Evolutionary conservation across 1,140 invertebrate genomes (phyloP).

Genomic region (Chrysoperla carnea): DNA sequence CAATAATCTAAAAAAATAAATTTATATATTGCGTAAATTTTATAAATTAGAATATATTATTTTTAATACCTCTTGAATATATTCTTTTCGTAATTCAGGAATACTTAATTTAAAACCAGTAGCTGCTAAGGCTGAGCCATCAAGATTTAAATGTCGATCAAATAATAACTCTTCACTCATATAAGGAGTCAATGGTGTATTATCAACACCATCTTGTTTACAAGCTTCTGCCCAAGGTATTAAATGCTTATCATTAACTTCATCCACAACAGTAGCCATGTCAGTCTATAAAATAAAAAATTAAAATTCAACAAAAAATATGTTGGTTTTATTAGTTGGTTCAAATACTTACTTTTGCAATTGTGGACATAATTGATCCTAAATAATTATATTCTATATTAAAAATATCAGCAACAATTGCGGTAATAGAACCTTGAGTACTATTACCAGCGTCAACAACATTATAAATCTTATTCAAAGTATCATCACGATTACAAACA

Average conservation of each 20-base stretch:
- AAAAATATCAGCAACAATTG: conserved; percentile 65
- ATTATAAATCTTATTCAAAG: conserved; percentile 42
- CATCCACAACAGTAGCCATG: conserved; percentile 60
- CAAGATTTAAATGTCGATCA: conserved; percentile 60
- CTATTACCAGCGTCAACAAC: conserved; percentile 66
- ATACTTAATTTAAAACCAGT: conserved; percentile 34
- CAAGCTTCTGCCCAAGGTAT: conserved; percentile 77
- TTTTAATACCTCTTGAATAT: conserved; percentile 34
- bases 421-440: conserved; percentile 64
- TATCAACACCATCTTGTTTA: conserved; percentile 49
- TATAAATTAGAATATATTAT: conserved; percentile 1
- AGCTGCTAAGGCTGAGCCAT: conserved; percentile 44
- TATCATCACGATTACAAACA: conserved; percentile 30
- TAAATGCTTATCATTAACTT: conserved; percentile 84
- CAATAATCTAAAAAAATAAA: conserved; percentile 31
- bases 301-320: background rate
- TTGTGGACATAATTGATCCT: conserved; percentile 55
- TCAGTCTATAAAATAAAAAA: conserved; percentile 34
- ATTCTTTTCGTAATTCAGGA: conserved; percentile 37
- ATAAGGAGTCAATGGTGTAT: conserved; percentile 75
- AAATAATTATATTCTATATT: conserved; percentile 75
- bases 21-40: background rate
- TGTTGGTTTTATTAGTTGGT: conserved; percentile 1
- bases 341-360: conserved; percentile 45
- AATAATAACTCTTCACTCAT: conserved; percentile 64